Base-by-base conservation (phyloP, 2,888 invertebrate species). In the Corythucha ciliata region DNA sequence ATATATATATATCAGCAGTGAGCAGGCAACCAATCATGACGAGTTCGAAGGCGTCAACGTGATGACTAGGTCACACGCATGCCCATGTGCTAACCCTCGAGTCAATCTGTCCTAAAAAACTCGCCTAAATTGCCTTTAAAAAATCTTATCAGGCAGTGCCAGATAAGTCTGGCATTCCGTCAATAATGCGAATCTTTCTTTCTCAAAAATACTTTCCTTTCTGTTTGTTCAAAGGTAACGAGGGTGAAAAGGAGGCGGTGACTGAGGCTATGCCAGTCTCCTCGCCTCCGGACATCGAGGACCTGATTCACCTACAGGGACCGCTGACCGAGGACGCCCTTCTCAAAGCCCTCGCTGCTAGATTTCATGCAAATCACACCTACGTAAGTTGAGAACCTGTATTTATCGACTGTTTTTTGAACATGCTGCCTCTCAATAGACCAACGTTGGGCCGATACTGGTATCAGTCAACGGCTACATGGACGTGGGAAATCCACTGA, bases 261-360 rank as follows among this genome's bases (percentile, higher is more conserved):
- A 58, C 53, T 59, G 59, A 53, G 41, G 54, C 55, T 22, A 48
- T 53, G 51, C 40, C 53, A 26, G 26, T 40, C 24, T 25, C 50
- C 50, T 29, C 40, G 47, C 29, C 62, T 67, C 72, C 73, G 57
- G 76, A 84, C 69, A 77, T 88, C 66, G 84, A 89, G 65, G 92
- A 93, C 72, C 79, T 93, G 63, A 92, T 92, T 67, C 91, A 92
- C 72, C 74, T 93, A 64, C 81, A 86, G 40, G 91, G 90, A 27
- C 92, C 92, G 47, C 79, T 93, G 63, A 93, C 91, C 27, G 93
- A 94, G 70, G 91, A 93, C 69, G 90, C 91, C 53, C 84, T 93
- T 42, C 83, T 92, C 70, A 81, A 87, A 67, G 87, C 90, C 64
- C 77, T 94, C 59, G 90, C 93, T 67, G 83, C 89, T 8, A 76